Evolutionary conservation across 2,888 invertebrate genomes (phyloP).

Genomic region (Eristalis tenax): DNA sequence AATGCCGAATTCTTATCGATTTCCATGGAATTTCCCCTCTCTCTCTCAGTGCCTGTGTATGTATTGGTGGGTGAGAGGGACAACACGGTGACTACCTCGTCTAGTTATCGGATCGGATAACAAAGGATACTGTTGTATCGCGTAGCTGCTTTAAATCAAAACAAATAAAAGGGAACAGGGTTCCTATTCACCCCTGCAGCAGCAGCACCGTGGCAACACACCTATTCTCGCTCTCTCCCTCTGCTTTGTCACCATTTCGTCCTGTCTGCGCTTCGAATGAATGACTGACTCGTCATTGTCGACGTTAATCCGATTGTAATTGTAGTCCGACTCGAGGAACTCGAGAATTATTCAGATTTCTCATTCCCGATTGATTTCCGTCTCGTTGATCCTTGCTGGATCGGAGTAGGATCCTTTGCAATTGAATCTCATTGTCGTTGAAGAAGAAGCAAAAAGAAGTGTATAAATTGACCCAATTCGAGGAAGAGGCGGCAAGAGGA

Average conservation of each 20-base stretch:
- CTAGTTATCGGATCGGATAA: constrained; percentile 56
- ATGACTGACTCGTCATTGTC: constrained; percentile 39
- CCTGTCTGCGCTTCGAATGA: neutral
- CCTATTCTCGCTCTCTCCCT: neutral
- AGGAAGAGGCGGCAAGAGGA: neutral
- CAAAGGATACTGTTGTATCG: constrained; percentile 54
- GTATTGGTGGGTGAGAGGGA: neutral
- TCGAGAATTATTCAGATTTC: constrained; percentile 47
- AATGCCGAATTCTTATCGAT: constrained; percentile 32
- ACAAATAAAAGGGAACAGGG: constrained; percentile 28
- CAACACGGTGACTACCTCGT: neutral
- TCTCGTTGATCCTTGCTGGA: neutral
- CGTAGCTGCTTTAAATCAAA: constrained; percentile 56
- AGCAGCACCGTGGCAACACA: constrained; percentile 42
- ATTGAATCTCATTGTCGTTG: constrained; percentile 26
- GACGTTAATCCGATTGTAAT: constrained; percentile 69
- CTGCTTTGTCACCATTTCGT: neutral
- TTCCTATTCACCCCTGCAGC: constrained; percentile 24
- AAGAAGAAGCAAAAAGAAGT: neutral
- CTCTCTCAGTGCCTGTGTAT: neutral
- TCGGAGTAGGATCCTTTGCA: constrained; percentile 2
- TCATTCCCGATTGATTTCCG: constrained; percentile 23
- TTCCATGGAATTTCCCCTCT: constrained; percentile 30
- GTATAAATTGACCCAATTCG: constrained; percentile 39
- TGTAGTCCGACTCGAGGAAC: constrained; percentile 49